These are phyloP conservation scores for Maccullochella peelii DNA, from an alignment of 2,113 vertebrate species.

Conservation along the genomic window DNA sequence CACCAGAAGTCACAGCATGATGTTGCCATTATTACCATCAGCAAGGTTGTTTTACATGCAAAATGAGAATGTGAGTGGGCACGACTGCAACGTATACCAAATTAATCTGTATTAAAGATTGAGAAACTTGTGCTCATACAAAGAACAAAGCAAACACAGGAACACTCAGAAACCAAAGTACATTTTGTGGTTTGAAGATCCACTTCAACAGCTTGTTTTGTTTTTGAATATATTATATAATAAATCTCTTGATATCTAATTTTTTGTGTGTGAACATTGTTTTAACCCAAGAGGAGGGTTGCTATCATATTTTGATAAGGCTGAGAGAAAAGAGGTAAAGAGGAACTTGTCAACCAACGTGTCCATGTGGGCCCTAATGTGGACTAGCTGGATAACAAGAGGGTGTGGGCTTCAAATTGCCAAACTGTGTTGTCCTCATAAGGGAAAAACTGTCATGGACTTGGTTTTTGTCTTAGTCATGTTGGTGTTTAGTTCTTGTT, in stretches of 20 bases:
- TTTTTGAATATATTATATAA: not conserved
- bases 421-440: not conserved
- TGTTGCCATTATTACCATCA: not conserved
- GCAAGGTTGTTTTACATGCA: conserved; percentile 2
- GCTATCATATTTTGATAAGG: not conserved
- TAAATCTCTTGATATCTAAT: not conserved
- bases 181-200: not conserved
- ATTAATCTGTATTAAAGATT: not conserved
- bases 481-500: too few species aligned
- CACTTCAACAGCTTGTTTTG: not conserved
- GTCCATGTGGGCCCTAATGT: not conserved
- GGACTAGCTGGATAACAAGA: not conserved
- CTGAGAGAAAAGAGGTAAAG: not conserved
- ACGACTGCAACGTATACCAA: not conserved
- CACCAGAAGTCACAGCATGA: not conserved
- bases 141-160: not conserved
- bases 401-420: conserved; percentile 3
- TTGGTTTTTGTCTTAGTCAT: too few species aligned
- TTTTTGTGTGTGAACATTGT: not conserved
- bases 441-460: too few species aligned
- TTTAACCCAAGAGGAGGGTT: not conserved
- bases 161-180: not conserved
- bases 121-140: not conserved
- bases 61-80: not conserved
- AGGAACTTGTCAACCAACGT: not conserved